phyloP scores from a whole-genome alignment of 1,140 invertebrate species.

The Gryllus bimaculatus region DNA sequence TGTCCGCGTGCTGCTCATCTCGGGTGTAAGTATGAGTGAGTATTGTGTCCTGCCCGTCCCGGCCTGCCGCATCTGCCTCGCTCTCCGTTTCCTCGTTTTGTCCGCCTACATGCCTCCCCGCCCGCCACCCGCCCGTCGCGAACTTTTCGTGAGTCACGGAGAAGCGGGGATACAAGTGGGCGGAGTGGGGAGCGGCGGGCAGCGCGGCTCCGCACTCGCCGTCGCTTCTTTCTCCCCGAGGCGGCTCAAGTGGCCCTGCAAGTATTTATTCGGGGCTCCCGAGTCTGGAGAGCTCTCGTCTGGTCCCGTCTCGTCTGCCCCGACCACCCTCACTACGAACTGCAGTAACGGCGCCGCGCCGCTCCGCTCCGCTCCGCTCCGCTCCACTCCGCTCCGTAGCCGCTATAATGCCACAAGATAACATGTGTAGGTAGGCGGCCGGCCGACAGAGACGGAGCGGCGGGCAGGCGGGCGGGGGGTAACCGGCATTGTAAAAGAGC shows the following conservation, averaged over 20 bases:
- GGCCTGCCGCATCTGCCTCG: not conserved
- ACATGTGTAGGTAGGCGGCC: not conserved
- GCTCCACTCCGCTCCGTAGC: no score
- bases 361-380: not conserved
- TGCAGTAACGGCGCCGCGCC: not conserved
- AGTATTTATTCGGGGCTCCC: not conserved
- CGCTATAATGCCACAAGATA: not conserved
- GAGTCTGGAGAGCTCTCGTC: not conserved
- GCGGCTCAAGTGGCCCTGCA: not conserved
- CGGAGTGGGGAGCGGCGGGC: no score
- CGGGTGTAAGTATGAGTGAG: no score
- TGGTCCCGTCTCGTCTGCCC: not conserved
- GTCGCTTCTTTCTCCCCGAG: not conserved
- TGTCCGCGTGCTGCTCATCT: no score
- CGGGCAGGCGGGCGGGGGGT: not conserved
- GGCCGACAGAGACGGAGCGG: not conserved
- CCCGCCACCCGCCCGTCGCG: not conserved
- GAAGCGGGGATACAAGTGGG: no score
- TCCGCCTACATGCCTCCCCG: not conserved
- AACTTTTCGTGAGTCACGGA: not conserved
- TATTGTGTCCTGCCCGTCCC: no score
- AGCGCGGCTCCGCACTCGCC: no score
- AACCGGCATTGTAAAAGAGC: not conserved
- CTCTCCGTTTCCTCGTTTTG: not conserved
- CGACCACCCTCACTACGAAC: not conserved